Conservation (phyloP, 2,888 invertebrate genomes). For the Lasioglossum calceatum region DNA sequence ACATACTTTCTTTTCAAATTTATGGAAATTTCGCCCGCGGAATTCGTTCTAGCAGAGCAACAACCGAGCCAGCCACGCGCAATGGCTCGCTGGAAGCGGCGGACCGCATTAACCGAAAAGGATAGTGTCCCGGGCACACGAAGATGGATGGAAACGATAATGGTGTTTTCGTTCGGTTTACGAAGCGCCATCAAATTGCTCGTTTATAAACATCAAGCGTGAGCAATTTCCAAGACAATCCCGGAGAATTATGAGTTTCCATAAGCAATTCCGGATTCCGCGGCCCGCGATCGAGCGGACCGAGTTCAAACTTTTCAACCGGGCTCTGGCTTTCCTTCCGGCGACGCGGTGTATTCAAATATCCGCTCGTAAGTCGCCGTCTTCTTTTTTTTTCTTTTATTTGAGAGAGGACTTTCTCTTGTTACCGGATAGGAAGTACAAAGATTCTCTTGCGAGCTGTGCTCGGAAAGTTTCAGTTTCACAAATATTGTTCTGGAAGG, state of each 20-base stretch:
- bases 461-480: background rate
- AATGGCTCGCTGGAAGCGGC: constrained; percentile 18
- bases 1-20: constrained; percentile 40
- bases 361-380: constrained; percentile 38
- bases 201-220: constrained; percentile 48
- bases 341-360: constrained; percentile 38
- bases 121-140: background rate
- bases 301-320: constrained; percentile 39
- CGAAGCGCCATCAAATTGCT: constrained; percentile 34
- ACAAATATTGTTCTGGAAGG: background rate
- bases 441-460: background rate
- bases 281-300: constrained; percentile 26
- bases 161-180: constrained; percentile 36
- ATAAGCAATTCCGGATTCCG: constrained; percentile 1
- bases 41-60: constrained; percentile 21
- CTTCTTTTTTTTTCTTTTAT: background rate
- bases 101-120: constrained; percentile 31
- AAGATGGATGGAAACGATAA: constrained; percentile 35
- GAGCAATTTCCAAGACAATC: constrained; percentile 47
- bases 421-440: background rate
- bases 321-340: constrained; percentile 8
- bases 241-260: constrained; percentile 31
- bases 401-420: background rate
- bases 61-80: constrained; percentile 14
- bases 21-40: constrained; percentile 24